A percentile compares a stretch with the other conserved stretches of the same genome.
Evolutionary conservation across 2,113 vertebrate species (phyloP).

Genomic region (Tetrao urogallus): DNA sequence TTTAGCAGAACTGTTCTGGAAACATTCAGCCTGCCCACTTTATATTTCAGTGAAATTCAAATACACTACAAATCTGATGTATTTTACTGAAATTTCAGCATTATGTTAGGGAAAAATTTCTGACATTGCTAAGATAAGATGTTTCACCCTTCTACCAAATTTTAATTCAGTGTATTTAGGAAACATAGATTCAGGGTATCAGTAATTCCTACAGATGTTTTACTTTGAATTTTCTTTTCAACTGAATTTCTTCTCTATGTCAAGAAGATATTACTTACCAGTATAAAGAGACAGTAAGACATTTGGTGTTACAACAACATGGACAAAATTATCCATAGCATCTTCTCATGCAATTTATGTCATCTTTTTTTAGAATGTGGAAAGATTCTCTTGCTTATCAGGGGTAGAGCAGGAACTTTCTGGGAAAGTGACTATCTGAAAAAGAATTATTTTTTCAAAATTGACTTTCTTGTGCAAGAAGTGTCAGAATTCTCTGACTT

Average conservation of each 20-base stretch:
- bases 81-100: background rate
- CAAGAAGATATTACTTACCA: background rate
- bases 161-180: background rate
- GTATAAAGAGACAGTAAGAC: background rate
- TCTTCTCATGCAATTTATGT: background rate
- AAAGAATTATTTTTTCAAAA: background rate
- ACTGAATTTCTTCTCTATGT: background rate
- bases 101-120: background rate
- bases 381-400: background rate
- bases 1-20: constrained; percentile 18
- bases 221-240: background rate
- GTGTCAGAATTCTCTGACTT: background rate
- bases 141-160: background rate
- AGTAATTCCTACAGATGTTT: background rate
- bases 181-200: background rate
- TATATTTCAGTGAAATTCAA: constrained; percentile 10
- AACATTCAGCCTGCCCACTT: background rate
- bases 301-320: background rate
- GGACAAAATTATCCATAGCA: background rate
- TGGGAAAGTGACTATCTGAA: background rate
- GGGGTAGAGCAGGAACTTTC: background rate
- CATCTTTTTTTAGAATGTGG: background rate
- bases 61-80: background rate
- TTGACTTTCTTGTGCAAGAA: background rate
- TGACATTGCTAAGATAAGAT: background rate